A percentile compares a stretch with the other conserved stretches of the same genome.
phyloP scores from a whole-genome alignment of 2,113 vertebrate species.

The Ahaetulla prasina region DNA sequence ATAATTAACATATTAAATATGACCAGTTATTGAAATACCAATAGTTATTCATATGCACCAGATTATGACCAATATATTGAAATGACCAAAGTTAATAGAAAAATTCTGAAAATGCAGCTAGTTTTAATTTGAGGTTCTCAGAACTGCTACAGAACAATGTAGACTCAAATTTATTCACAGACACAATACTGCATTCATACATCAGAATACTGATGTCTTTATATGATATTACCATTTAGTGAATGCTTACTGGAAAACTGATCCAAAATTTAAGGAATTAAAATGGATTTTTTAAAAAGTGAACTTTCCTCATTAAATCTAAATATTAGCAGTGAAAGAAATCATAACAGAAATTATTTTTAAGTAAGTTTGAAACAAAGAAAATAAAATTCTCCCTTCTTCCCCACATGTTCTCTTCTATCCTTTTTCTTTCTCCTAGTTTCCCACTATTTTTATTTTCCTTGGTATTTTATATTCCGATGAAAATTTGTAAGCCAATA shows the following conservation, averaged over 20 bases:
- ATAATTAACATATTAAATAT: not conserved
- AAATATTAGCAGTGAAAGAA: not conserved
- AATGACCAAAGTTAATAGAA: not conserved
- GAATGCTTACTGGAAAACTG: not conserved
- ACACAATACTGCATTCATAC: slow-evolving; percentile 9
- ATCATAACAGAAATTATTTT: not conserved
- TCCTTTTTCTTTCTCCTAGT: not conserved
- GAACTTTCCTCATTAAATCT: not conserved
- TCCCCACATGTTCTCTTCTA: not conserved
- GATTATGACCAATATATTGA: not conserved
- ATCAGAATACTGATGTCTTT: not conserved
- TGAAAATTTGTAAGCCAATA: slow-evolving; percentile 12
- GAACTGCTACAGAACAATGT: slow-evolving; percentile 17
- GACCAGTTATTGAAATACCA: not conserved
- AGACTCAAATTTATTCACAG: slow-evolving; percentile 15
- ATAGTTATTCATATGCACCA: not conserved
- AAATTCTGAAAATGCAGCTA: not conserved
- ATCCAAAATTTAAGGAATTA: not conserved
- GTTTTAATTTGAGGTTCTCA: slow-evolving; percentile 10
- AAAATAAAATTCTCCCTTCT: slow-evolving; percentile 1
- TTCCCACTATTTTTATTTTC: not conserved
- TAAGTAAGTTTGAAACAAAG: not conserved
- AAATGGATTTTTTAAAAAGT: not conserved
- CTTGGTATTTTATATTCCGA: not conserved
- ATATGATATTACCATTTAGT: not conserved